Base-by-base conservation (phyloP, 2,888 invertebrate genomes). In the Dynastes maya region DNA sequence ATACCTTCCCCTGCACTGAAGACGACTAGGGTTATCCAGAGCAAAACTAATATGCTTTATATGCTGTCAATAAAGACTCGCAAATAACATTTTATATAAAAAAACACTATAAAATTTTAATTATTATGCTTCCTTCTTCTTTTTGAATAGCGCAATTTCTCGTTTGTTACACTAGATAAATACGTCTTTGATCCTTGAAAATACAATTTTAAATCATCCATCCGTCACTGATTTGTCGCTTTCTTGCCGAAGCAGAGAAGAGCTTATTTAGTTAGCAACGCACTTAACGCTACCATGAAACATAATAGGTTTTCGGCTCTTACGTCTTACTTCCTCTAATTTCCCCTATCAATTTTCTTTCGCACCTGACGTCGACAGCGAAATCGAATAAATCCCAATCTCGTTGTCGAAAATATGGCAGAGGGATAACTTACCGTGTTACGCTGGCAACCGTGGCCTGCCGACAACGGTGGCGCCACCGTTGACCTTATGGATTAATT, bases 331-430 rank as follows among this genome's bases (percentile, higher is more conserved):
- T 3, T 9, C 61, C 16, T 53, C n/a, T 16, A 53, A 61, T 61
- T 61, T 61, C 61, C 61, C 3, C 6, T 16, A 16, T 16, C n/a
- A 53, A 16, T 53, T 53, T 53, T 16, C 53, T n/a, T 53, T 53
- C 8, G 45, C 53, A 53, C 53, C 53, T 53, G 53, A 53, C 45
- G 45, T 53, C n/a, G 16, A n/a, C n/a, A 13, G 53, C n/a, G 11
- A 61, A 61, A 61, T 61, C 27, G 61, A 61, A 61, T 61, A 61
- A 61, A n/a, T 27, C 22, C 61, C 8, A 61, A 61, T 61, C 61
- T 29, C 61, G 29, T 61, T 29, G 22, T 11, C 22, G 29, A 27
- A 22, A 22, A 9, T 11, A 22, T 9, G 61, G 27, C 11, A 61
- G 22, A 55, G 5, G 55, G n/a, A 55, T 16, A 55, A 55, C 13